Percentiles rank a stretch among this genome's conserved stretches.
Conservation (phyloP, 2,888 invertebrate genomes). For the Theretra japonica region DNA sequence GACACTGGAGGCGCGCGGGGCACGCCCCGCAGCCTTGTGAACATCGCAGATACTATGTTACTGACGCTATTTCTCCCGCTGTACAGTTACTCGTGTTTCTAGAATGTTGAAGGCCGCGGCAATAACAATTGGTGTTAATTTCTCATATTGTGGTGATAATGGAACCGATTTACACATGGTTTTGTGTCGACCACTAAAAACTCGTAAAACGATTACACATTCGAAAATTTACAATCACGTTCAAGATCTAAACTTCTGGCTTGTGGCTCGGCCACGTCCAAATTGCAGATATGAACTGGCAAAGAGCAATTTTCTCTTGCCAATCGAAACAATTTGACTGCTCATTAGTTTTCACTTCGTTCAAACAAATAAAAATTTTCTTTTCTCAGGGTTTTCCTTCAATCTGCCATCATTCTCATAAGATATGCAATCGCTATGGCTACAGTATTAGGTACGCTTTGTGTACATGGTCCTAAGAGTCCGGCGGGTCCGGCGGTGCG, state of each 20-base stretch:
- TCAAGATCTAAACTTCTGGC: background rate
- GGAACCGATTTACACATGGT: background rate
- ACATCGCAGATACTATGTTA: background rate
- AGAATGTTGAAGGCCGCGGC: background rate
- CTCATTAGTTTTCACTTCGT: too few relatives aligned
- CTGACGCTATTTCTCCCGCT: background rate
- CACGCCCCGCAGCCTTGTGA: background rate
- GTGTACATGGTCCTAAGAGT: too few relatives aligned
- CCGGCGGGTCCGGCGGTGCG: background rate
- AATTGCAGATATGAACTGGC: too few relatives aligned
- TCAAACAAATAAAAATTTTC: too few relatives aligned
- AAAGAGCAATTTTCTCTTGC: too few relatives aligned
- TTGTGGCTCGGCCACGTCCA: too few relatives aligned
- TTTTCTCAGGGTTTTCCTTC: too few relatives aligned
- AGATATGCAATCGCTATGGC: too few relatives aligned
- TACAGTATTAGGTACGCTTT: too few relatives aligned
- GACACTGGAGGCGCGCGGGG: background rate
- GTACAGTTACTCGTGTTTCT: constrained; percentile 2
- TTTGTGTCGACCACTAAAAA: background rate
- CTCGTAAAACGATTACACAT: background rate
- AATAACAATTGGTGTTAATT: background rate
- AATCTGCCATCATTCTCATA: too few relatives aligned
- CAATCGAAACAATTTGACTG: too few relatives aligned
- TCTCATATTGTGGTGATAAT: constrained; percentile 2
- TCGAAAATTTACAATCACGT: background rate